Conservation (phyloP, 2,113 vertebrate genomes). For the Lanius collurio region DNA sequence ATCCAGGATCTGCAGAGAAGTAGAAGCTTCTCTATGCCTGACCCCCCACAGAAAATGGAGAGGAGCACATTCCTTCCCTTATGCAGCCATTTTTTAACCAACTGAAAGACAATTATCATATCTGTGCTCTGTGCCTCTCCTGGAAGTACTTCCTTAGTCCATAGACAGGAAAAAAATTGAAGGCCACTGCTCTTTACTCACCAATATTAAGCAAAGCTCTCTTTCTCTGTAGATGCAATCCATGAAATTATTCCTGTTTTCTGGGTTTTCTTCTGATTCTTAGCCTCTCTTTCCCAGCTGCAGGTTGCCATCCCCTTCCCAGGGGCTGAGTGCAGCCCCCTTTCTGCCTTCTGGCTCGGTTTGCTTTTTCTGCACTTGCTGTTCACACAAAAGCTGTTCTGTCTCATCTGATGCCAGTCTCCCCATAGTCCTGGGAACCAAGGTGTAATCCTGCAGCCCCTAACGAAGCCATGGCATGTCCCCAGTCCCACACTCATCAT, state of each 20-base stretch:
- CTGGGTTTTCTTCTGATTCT: background rate
- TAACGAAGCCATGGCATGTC: background rate
- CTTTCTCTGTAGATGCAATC: background rate
- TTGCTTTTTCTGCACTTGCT: background rate
- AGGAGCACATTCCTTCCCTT: background rate
- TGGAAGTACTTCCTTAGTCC: background rate
- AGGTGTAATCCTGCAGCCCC: background rate
- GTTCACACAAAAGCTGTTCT: background rate
- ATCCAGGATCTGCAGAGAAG: background rate
- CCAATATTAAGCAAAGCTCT: background rate
- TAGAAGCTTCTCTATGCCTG: background rate
- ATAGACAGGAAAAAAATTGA: background rate
- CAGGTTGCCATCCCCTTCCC: background rate
- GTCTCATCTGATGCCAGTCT: background rate
- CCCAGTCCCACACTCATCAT: background rate
- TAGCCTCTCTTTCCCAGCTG: background rate
- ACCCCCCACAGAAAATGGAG: background rate
- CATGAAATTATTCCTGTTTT: background rate
- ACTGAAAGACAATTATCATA: background rate
- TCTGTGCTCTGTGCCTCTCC: background rate
- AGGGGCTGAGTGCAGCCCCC: background rate
- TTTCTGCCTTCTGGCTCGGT: background rate
- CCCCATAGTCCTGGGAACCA: background rate
- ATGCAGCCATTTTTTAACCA: background rate
- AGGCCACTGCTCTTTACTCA: background rate